Evolutionary conservation across 2,113 vertebrate species (phyloP), one percentile per base, ranked within the genome.

Genomic region (Phrynosoma blainvillii): DNA sequence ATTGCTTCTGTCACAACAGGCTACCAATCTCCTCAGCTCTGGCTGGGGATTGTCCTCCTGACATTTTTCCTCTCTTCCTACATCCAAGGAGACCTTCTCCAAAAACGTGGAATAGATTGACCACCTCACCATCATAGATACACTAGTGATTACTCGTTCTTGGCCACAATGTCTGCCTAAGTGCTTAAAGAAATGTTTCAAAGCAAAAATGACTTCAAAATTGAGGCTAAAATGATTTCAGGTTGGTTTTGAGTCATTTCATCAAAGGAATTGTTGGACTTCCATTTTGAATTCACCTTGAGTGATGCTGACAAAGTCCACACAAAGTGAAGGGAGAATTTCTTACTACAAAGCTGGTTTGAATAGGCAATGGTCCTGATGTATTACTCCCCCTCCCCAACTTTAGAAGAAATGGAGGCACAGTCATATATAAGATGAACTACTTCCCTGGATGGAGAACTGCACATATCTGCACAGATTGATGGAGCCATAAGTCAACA

Each of bases 401-500:
- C 66, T 20, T 71, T 90, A 78, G 89, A 77, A 92, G 90, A 93
- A 86, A 90, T 91, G 77, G 85, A 87, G 68, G 85, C 92, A 85
- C 91, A 92, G 88, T 94, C 92, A 94, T 86, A 81, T 77, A 92
- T 90, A 96, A 94, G 92, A 95, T 5, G 66, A 95, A 93, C 90
- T 93, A 56, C 88, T 95, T 96, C 90, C 88, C 90, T 82, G 93
- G 89, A 87, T 93, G 78, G 65, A 89, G 84, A n/a, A 47, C 83
- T 91, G 74, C 84, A 83, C 91, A 92, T 93, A 95, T 95, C 92
- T 89, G 68, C 87, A 59, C 40, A 90, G 91, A 92, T 54, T 89
- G 93, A 94, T 93, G 85, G 85, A 94, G 91, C 11, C 90, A 10
- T 96, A 95, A 95, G 92, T 96, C 93, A 94, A 32, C 77, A 70